These are phyloP conservation scores for Rhinogobio ventralis DNA, from an alignment of 2,797 vertebrate species.

Conservation along the genomic window DNA sequence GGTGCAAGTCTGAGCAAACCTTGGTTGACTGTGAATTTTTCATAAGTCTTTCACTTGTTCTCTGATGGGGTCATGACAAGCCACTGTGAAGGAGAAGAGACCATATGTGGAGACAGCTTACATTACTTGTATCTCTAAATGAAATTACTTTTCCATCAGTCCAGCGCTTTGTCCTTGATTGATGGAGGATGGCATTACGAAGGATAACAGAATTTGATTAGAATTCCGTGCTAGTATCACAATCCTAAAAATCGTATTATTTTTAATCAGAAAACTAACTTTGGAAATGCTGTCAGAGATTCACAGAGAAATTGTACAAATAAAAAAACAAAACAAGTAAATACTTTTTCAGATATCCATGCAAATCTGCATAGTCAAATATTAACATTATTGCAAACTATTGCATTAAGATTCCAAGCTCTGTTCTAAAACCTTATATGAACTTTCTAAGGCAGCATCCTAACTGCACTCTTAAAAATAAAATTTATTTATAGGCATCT, in stretches of 20 bases:
- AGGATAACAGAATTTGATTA: constrained; percentile 4
- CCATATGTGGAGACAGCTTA: constrained; percentile 50
- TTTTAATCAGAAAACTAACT: neutral
- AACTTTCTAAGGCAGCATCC: neutral
- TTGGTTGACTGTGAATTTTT: constrained; percentile 69
- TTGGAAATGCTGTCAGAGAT: neutral
- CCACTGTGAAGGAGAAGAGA: constrained; percentile 63
- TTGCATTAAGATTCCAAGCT: neutral
- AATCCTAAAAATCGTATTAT: neutral
- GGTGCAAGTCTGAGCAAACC: constrained; percentile 38
- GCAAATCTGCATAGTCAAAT: neutral
- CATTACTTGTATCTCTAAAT: constrained; percentile 51
- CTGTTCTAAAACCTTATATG: neutral
- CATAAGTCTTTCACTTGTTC: constrained; percentile 68
- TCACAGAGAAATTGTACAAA: neutral
- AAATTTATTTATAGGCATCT: neutral
- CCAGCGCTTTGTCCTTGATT: constrained; percentile 23
- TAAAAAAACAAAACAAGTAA: no score
- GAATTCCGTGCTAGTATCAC: neutral
- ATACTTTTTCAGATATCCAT: neutral
- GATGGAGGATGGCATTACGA: constrained; percentile 12
- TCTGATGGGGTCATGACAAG: constrained; percentile 61
- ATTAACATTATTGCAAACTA: neutral
- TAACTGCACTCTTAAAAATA: neutral
- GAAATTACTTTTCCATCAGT: constrained; percentile 52